phyloP scores from a whole-genome alignment of 2,113 vertebrate species.

The Varanus salvator region DNA sequence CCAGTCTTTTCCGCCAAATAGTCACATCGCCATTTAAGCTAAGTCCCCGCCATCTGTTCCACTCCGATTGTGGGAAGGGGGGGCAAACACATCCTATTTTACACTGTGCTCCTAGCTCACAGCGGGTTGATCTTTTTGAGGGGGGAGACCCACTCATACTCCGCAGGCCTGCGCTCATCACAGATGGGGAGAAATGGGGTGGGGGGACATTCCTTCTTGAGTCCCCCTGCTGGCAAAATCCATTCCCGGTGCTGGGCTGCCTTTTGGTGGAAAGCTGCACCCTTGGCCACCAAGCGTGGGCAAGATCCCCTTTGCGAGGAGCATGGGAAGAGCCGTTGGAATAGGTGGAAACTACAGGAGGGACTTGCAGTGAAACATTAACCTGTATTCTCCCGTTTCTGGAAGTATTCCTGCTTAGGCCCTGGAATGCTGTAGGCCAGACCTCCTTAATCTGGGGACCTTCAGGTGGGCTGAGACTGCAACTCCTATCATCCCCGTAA shows the following conservation, averaged over 20 bases:
- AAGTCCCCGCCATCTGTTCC: slow-evolving; percentile 43
- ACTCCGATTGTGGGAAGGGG: slow-evolving; percentile 29
- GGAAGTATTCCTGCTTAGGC: no score
- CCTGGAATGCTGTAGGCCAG: no score
- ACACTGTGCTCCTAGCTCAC: slow-evolving; percentile 24
- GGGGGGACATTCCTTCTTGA: slow-evolving; percentile 10
- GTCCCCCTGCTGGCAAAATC: background rate
- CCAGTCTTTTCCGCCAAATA: slow-evolving; percentile 29
- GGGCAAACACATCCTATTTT: slow-evolving; percentile 21
- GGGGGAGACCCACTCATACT: accelerated
- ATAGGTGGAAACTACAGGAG: slow-evolving; percentile 42
- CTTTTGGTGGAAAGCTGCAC: background rate
- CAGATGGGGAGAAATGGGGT: slow-evolving; percentile 4
- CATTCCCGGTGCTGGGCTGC: background rate
- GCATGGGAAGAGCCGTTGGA: slow-evolving; percentile 52
- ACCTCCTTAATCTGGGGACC: no score
- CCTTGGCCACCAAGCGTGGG: background rate
- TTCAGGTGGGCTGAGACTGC: no score
- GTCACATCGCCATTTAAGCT: slow-evolving; percentile 52
- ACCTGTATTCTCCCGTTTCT: no score
- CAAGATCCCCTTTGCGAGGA: slow-evolving; percentile 1
- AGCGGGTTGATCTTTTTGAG: background rate
- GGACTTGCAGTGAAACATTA: no score
- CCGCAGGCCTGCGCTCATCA: background rate
- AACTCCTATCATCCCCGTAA: no score